A percentile compares a stretch with the other conserved stretches of the same genome.
phyloP scores from a whole-genome alignment of 2,888 invertebrate genomes.

The Ormyrus pomaceus region DNA sequence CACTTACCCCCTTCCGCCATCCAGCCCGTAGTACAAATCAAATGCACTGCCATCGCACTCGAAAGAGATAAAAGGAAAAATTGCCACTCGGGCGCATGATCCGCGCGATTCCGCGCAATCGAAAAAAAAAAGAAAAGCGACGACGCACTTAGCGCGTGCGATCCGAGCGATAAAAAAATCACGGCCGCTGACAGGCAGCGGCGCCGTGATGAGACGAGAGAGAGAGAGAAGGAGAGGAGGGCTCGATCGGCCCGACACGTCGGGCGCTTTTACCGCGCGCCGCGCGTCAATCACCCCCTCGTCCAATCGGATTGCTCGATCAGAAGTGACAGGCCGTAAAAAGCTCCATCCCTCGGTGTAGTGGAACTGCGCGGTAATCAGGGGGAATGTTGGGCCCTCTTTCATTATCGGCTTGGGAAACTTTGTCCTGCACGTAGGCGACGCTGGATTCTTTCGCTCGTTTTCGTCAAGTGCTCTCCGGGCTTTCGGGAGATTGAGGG shows the following conservation, averaged over 20 bases:
- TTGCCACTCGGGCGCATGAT: not conserved
- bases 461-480: too few species aligned
- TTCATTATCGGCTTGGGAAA: conserved; percentile 14
- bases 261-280: conserved; percentile 31
- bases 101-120: not conserved
- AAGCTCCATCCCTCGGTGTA: not conserved
- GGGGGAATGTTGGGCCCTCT: not conserved
- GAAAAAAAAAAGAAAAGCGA: not conserved
- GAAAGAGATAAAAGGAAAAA: conserved; percentile 1
- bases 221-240: not conserved
- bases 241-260: not conserved
- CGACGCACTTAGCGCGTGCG: not conserved
- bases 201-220: not conserved
- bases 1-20: too few species aligned
- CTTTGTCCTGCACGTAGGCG: not conserved
- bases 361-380: conserved; percentile 21
- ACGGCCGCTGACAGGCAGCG: not conserved
- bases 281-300: conserved; percentile 32
- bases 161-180: conserved; percentile 4
- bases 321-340: conserved; percentile 48
- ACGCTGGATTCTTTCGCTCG: too few species aligned
- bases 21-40: too few species aligned
- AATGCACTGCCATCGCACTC: not conserved
- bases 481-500: too few species aligned
- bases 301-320: conserved; percentile 46